These are phyloP conservation scores for Stercorarius parasiticus DNA, from an alignment of 2,113 vertebrate species.

Conservation along the genomic window DNA sequence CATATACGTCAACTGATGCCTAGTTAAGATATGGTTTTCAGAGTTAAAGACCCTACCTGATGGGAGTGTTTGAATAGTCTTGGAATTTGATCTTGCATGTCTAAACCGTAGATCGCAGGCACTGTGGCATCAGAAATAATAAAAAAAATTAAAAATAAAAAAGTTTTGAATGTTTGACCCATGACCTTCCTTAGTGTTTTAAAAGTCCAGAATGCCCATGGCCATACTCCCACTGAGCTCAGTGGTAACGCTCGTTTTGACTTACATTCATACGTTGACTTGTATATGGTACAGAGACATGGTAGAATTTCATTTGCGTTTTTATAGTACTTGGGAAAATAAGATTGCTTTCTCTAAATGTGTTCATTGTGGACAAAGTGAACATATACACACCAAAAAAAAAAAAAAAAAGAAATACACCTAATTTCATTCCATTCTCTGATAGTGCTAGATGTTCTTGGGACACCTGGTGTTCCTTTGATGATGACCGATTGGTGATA, in stretches of 20 bases:
- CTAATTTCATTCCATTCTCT: not conserved
- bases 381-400: not conserved
- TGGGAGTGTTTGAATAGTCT: not conserved
- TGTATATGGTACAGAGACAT: not conserved
- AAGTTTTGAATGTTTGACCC: not conserved
- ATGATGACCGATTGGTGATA: not conserved
- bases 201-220: not conserved
- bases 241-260: not conserved
- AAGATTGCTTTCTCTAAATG: not conserved
- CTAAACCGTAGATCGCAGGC: not conserved
- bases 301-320: not conserved
- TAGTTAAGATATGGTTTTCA: not conserved
- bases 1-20: not conserved
- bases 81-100: not conserved
- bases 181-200: not conserved
- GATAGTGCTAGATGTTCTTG: not conserved
- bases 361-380: not conserved
- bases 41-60: not conserved
- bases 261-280: not conserved
- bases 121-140: not conserved
- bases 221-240: not conserved
- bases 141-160: accelerated
- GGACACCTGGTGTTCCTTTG: not conserved
- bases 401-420: not conserved
- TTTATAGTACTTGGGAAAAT: not conserved